Evolutionary conservation across 2,797 vertebrate genomes (phyloP).

Genomic region (Sebastes goodei): DNA sequence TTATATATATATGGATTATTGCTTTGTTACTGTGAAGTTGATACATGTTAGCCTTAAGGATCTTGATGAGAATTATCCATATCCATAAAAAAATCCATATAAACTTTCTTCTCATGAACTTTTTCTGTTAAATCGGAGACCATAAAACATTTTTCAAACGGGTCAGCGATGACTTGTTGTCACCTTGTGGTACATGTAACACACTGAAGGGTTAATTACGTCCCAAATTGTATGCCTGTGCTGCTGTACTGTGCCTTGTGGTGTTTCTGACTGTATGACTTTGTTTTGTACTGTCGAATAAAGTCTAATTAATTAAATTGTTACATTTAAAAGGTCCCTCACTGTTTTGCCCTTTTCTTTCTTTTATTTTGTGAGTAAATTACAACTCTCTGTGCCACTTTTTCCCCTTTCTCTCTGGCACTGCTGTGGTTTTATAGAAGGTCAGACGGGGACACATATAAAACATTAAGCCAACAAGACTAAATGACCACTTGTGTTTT

Average conservation of each 20-base stretch:
- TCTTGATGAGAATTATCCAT: constrained; percentile 21
- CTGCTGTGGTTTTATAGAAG: neutral
- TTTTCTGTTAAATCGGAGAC: constrained; percentile 36
- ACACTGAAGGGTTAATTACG: constrained; percentile 47
- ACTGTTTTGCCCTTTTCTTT: neutral
- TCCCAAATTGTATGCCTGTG: constrained; percentile 67
- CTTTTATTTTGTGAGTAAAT: neutral
- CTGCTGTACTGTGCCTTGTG: constrained; percentile 73
- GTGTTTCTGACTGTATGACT: constrained; percentile 69
- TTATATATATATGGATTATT: constrained; percentile 36
- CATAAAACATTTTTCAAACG: constrained; percentile 11
- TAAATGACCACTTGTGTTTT: neutral
- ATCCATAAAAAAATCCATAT: neutral
- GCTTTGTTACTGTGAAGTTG: constrained; percentile 56
- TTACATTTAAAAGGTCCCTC: constrained; percentile 21
- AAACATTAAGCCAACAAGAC: neutral
- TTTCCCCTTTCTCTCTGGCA: no score
- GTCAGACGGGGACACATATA: neutral
- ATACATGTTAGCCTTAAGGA: constrained; percentile 59
- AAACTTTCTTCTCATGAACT: constrained; percentile 14
- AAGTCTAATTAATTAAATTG: constrained; percentile 58
- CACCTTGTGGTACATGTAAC: constrained; percentile 58
- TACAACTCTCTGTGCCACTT: neutral
- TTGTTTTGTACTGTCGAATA: constrained; percentile 76
- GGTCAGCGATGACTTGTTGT: constrained; percentile 32